These are phyloP conservation scores for Amorpha juglandis DNA, from an alignment of 2,888 invertebrate genomes.

Conservation along the genomic window DNA sequence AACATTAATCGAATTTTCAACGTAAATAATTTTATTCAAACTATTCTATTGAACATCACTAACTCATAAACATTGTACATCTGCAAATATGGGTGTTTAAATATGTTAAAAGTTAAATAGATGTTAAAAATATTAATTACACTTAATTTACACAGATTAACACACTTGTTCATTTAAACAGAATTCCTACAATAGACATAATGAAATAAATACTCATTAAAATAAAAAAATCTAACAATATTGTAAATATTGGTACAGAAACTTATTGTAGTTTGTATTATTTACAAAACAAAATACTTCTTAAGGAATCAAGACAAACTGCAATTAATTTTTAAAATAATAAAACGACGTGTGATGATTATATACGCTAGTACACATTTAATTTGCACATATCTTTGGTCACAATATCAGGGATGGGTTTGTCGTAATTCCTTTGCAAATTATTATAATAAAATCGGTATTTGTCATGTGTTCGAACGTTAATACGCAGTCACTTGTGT, in stretches of 20 bases:
- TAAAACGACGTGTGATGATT: conserved; percentile 19
- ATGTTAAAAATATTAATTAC: conserved; percentile 63
- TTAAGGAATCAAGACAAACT: conserved; percentile 57
- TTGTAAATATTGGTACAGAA: conserved; percentile 74
- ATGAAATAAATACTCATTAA: conserved; percentile 79
- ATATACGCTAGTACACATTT: conserved; percentile 24
- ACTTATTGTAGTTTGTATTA: conserved; percentile 63
- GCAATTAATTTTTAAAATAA: conserved; percentile 21
- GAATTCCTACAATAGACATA: conserved; percentile 70
- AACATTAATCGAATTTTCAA: conserved; percentile 79
- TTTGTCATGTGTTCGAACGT: conserved; percentile 62
- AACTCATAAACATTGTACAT: conserved; percentile 84
- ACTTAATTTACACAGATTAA: conserved; percentile 73
- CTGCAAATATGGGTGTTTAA: conserved; percentile 80
- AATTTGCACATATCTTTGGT: conserved; percentile 27
- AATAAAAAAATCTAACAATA: conserved; percentile 70
- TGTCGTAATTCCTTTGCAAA: conserved; percentile 59
- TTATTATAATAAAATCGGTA: conserved; percentile 49
- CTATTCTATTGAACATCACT: conserved; percentile 84
- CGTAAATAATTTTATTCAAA: conserved; percentile 85
- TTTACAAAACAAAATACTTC: conserved; percentile 53
- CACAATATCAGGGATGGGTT: conserved; percentile 35
- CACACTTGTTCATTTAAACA: conserved; percentile 75
- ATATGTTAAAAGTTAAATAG: conserved; percentile 57
- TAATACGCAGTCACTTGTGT: conserved; percentile 43